Base-by-base conservation (phyloP, 2,797 vertebrate species). In the Trematomus bernacchii region DNA sequence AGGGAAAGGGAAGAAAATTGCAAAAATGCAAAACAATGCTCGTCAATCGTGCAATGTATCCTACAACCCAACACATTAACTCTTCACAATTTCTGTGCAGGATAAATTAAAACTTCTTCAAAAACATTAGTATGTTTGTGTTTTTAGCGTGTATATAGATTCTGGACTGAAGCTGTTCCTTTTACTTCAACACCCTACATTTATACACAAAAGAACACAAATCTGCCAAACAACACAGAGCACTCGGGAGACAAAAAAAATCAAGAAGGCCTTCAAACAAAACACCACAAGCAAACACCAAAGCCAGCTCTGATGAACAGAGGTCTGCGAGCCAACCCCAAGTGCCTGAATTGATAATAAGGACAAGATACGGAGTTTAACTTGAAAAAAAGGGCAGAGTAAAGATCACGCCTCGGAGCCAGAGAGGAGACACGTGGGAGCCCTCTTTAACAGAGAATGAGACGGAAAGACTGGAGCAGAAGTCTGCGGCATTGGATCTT, bases 221-320 rank as follows among this genome's bases (percentile, higher is more conserved):
- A 74, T 71, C 33, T 76, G 16, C 30, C 6, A 10, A 66, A 63
- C 44, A 47, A 60, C 57, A 69, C 3, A 23, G 27, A 62, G 54
- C 3, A 9, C 76, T 79, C 65, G 3, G 19, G 71, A 82, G 68
- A 66, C 30, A 42, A 27, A 55, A 21, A 53, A 64, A 80, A 73
- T 77, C 66, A 79, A 85, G 64, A 15, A 61, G 44, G 73, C 82
- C 80, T 73, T 85, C 76, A 87, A 79, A 87, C 44, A 65, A 89
- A 89, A 79, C 71, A 87, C 71, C 54, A 60, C 13, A 59, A 73
- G 69, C 66, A 61, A 47, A 64, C 60, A 44, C 58, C 30, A 73
- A 55, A 72, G 70, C 71, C 73, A 83, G 85, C 59, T 71, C 55
- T 64, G 71, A 73, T 37, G 42, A 80, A 66, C 71, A 37, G 43